A percentile compares a stretch with the other conserved stretches of the same genome.
These are phyloP conservation scores for Acleris cristana DNA, from an alignment of 2,888 invertebrate genomes.

Conservation along the genomic window DNA sequence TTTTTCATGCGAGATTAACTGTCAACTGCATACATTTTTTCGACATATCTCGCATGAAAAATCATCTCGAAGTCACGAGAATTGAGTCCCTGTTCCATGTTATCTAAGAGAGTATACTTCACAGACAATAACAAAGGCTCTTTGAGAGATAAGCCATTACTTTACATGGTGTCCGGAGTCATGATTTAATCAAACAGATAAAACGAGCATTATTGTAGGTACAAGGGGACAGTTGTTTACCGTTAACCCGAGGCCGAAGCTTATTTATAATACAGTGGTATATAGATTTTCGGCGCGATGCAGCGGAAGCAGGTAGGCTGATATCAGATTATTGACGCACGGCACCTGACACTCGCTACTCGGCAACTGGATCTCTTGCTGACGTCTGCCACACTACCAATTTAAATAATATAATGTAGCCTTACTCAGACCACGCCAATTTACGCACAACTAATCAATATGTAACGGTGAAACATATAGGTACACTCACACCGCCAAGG, in stretches of 20 bases:
- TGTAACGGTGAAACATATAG: conserved; percentile 28
- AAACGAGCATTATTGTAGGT: conserved; percentile 1
- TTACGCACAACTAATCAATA: conserved; percentile 24
- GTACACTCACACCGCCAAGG: conserved; percentile 32
- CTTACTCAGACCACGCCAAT: conserved; percentile 4
- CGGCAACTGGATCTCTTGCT: conserved; percentile 16
- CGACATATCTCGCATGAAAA: no score
- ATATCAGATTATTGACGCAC: conserved; percentile 31
- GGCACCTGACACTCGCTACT: conserved; percentile 23
- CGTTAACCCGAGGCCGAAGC: conserved; percentile 27
- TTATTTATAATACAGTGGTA: conserved; percentile 26
- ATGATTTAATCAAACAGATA: conserved; percentile 21
- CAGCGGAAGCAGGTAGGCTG: conserved; percentile 34
- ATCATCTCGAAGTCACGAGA: no score
- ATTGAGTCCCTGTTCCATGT: conserved; percentile 6
- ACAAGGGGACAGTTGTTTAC: conserved; percentile 29
- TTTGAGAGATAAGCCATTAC: conserved; percentile 27
- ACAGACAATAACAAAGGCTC: conserved; percentile 21
- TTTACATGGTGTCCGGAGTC: conserved; percentile 17
- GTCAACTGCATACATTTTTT: no score
- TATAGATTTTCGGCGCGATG: conserved; percentile 27
- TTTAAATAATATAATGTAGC: conserved; percentile 20
- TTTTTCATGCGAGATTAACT: no score
- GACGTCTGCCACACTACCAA: conserved; percentile 18
- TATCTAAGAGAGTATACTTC: conserved; percentile 14